Evolutionary conservation across 2,888 invertebrate species (phyloP), one percentile per base, ranked within the genome.

Genomic region (Opisthograptis luteolata): DNA sequence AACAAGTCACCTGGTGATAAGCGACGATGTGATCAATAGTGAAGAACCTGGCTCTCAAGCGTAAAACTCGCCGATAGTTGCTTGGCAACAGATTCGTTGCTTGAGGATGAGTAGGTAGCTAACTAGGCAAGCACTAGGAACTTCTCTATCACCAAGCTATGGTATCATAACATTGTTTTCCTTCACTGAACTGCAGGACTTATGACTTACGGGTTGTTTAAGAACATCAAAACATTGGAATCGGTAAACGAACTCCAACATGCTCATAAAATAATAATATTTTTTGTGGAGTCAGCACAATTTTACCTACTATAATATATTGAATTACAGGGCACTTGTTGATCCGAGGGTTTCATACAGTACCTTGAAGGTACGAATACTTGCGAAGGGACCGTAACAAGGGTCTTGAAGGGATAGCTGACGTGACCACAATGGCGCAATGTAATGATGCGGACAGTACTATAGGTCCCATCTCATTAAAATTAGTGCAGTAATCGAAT

Each of bases 341-440:
- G 80, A 79, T 71, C 70, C 62, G 46, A 51, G 47, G 53, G 54
- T 48, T 44, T 22, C 30, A 25, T 34, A 37, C 19, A 34, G 39
- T 55, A 54, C 54, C 49, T 58, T 43, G 19, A 56, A 62, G 64
- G 62, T 63, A 62, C 51, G 37, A 57, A 62, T 58, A 61, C 51
- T 48, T 49, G 55, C 60, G 60, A 57, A 56, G 52, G 61, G 50
- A 42, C 42, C 52, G 65, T 81, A 81, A 81, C 82, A 74, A 72
- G 81, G 82, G 81, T 81, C 69, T 56, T 47, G 42, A 58, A 57
- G 22, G 64, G 81, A 77, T 78, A 75, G 76, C 68, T 78, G 80
- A 81, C 79, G 74, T 68, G 64, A 79, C 81, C 79, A 70, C 79
- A 57, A 53, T 57, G 55, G 65, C 65, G 73, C 74, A 73, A 75